phyloP scores from a whole-genome alignment of 2,888 invertebrate species.

The Polydrusus cervinus region DNA sequence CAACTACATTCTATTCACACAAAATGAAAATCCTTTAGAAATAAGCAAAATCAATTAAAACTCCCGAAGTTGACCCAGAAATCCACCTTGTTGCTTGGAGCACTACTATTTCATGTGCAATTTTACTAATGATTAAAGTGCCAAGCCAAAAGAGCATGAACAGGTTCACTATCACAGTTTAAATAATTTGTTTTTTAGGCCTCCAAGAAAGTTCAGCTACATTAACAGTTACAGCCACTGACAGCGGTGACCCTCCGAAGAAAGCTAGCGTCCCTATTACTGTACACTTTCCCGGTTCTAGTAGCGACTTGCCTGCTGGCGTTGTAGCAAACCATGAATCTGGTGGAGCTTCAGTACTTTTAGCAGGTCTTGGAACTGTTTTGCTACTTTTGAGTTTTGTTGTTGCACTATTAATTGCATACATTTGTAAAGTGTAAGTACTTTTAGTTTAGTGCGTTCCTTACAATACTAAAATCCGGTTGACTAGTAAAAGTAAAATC shows the following conservation, averaged over 20 bases:
- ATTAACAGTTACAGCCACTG: constrained; percentile 87
- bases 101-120: too few relatives aligned
- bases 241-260: constrained; percentile 88
- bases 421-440: constrained; percentile 84
- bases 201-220: constrained; percentile 76
- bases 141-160: too few relatives aligned
- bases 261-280: constrained; percentile 82
- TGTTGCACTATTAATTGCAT: constrained; percentile 83
- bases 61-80: too few relatives aligned
- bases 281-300: constrained; percentile 75
- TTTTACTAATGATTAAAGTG: too few relatives aligned
- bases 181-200: constrained; percentile 28
- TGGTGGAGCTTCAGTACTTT: constrained; percentile 63
- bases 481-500: too few relatives aligned
- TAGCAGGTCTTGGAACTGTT: constrained; percentile 81
- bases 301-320: constrained; percentile 36
- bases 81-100: too few relatives aligned
- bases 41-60: too few relatives aligned
- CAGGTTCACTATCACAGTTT: too few relatives aligned
- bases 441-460: background rate
- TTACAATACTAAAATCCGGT: too few relatives aligned
- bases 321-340: constrained; percentile 22
- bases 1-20: too few relatives aligned
- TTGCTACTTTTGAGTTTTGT: constrained; percentile 83
- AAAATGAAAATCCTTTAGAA: too few relatives aligned